Evolutionary conservation across 2,888 invertebrate species (phyloP).

Genomic region (Drosophila heteroneura): DNA sequence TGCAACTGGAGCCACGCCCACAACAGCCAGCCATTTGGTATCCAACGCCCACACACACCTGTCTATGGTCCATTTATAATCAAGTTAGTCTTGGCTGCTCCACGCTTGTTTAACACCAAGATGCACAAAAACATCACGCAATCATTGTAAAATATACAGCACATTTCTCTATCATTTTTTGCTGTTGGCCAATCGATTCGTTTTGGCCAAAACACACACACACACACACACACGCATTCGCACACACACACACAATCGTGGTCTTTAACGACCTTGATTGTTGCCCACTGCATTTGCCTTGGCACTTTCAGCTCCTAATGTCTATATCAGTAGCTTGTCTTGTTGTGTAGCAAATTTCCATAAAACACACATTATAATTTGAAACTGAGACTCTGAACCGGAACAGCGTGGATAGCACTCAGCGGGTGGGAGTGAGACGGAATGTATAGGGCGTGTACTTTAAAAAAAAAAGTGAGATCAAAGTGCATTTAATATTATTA

Average conservation of each 20-base stretch:
- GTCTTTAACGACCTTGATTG: constrained; percentile 69
- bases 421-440: background rate
- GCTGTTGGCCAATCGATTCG: constrained; percentile 67
- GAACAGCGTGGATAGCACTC: background rate
- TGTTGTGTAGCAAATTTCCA: constrained; percentile 54
- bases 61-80: constrained; percentile 47
- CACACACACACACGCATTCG: constrained; percentile 6
- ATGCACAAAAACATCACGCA: constrained; percentile 18
- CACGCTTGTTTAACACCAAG: constrained; percentile 44
- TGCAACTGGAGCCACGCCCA: constrained; percentile 1
- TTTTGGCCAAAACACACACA: constrained; percentile 53
- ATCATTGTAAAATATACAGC: constrained; percentile 37
- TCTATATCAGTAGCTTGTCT: constrained; percentile 61
- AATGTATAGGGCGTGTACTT: background rate
- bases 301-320: constrained; percentile 32
- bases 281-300: constrained; percentile 26
- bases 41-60: constrained; percentile 41
- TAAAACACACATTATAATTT: constrained; percentile 18
- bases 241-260: constrained; percentile 34
- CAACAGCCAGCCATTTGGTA: background rate
- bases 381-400: constrained; percentile 1
- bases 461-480: background rate
- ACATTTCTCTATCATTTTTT: constrained; percentile 12
- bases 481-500: background rate
- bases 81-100: constrained; percentile 55